These are phyloP conservation scores for Apomyelois bistriatella DNA, from an alignment of 2,888 invertebrate species.

Conservation along the genomic window DNA sequence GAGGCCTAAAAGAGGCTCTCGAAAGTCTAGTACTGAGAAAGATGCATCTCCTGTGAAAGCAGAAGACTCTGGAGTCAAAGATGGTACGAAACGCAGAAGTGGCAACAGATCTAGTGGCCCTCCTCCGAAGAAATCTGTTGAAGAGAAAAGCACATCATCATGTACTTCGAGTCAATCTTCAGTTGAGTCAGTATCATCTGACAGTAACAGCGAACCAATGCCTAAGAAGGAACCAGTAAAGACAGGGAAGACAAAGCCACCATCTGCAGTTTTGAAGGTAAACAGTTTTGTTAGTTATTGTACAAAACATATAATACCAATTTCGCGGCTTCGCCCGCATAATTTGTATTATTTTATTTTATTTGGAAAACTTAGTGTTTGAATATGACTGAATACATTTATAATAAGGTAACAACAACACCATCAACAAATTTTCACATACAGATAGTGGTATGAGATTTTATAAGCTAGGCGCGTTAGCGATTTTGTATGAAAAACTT, in stretches of 20 bases:
- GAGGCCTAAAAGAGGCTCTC: constrained; percentile 47
- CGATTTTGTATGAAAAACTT: no score
- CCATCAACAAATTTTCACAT: no score
- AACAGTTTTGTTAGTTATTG: constrained; percentile 9
- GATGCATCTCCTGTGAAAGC: constrained; percentile 43
- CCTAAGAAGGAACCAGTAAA: constrained; percentile 55
- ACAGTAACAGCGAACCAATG: constrained; percentile 62
- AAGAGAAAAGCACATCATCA: constrained; percentile 65
- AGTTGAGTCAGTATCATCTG: constrained; percentile 65
- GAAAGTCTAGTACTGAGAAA: constrained; percentile 66
- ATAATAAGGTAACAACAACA: no score
- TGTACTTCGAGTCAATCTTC: constrained; percentile 72
- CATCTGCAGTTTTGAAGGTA: constrained; percentile 45
- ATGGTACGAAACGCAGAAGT: constrained; percentile 56
- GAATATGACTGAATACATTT: no score
- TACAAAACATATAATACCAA: no score
- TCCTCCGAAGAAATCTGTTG: constrained; percentile 62
- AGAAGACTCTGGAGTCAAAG: constrained; percentile 56
- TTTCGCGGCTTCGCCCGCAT: no score
- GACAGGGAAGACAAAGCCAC: constrained; percentile 61
- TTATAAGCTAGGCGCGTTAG: no score
- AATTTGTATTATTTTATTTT: no score
- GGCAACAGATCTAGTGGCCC: constrained; percentile 59
- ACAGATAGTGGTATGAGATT: no score
- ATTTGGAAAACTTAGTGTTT: no score